These are phyloP conservation scores for Agonopterix arenella DNA, from an alignment of 2,888 invertebrate species.

Conservation along the genomic window DNA sequence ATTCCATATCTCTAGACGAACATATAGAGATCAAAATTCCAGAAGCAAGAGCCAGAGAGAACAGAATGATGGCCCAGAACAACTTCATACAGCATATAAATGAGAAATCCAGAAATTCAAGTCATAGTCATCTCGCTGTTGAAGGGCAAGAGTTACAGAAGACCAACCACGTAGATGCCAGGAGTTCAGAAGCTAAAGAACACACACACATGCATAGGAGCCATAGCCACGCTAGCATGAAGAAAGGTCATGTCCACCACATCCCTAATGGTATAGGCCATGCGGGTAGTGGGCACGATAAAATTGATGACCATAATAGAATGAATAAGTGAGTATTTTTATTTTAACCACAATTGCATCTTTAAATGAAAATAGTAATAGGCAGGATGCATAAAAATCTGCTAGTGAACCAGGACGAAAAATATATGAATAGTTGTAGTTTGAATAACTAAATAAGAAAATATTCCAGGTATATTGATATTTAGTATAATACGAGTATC, in stretches of 20 bases:
- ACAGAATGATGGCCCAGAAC: constrained; percentile 65
- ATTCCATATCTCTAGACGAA: constrained; percentile 77
- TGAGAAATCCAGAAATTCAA: constrained; percentile 53
- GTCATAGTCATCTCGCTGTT: constrained; percentile 57
- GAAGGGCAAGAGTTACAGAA: constrained; percentile 44
- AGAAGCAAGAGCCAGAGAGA: constrained; percentile 65
- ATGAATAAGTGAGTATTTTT: constrained; percentile 52
- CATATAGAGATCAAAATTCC: constrained; percentile 79
- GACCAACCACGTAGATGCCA: constrained; percentile 17
- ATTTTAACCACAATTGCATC: no score
- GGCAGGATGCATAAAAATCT: no score
- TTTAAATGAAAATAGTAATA: no score
- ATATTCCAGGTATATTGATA: no score
- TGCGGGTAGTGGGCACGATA: constrained; percentile 48
- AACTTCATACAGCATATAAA: constrained; percentile 67
- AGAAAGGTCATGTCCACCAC: constrained; percentile 45
- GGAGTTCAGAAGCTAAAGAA: constrained; percentile 23
- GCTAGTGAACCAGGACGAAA: no score
- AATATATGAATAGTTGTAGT: no score
- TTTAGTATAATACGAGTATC: no score
- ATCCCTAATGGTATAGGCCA: constrained; percentile 60
- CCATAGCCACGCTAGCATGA: constrained; percentile 67
- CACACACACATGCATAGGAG: constrained; percentile 55
- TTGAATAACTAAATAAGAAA: no score
- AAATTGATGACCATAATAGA: constrained; percentile 44